Evolutionary conservation across 2,888 invertebrate genomes (phyloP), one percentile per base, ranked within the genome.

Genomic region (Octonoba sinensis): DNA sequence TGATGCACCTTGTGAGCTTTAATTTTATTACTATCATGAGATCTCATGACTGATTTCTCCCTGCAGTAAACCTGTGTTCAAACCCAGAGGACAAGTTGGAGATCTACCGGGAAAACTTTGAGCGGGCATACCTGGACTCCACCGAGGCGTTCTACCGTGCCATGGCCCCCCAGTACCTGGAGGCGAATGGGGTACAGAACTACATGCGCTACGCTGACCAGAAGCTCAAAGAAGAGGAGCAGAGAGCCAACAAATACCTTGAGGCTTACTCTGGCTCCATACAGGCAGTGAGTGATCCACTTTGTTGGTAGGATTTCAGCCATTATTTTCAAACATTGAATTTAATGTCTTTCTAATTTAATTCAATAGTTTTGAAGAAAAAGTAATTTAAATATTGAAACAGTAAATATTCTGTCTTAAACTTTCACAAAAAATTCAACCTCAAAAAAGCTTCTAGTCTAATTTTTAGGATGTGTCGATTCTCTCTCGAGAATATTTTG

Each of bases 191-290:
- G 64, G 98, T 99, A 0, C 95, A 97, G 87, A 94, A 94, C 82
- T 99, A 99, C 88, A 99, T 99, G 97, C 92, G 92, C 85, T 99
- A 97, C 90, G 99, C 99, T 8, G 98, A 99, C 88, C 91, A 92
- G 70, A 97, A 99, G 88, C 90, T 99, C 65, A 93, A 95, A 57
- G 99, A 99, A 88, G 99, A 99, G 88, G 97, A 98, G 89, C 91
- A 94, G 16, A 90, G 99, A 64, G 99, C 97, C 3, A 93, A 94
- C 87, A 92, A 96, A 84, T 98, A 98, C 88, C 90, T 99, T 84
- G 97, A 98, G 88, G 94, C 96, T 0, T 94, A 95, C 84, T 95
- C 95, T 27, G 94, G 93, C 59, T 93, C 95, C 3, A 90, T 91
- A 4, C 89, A 89, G 86, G 89, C 89, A 84, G 91, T 91, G 86